Evolutionary conservation across 2,113 vertebrate species (phyloP), one percentile per base, ranked within the genome.

Genomic region (Nothobranchius kuhntae): DNA sequence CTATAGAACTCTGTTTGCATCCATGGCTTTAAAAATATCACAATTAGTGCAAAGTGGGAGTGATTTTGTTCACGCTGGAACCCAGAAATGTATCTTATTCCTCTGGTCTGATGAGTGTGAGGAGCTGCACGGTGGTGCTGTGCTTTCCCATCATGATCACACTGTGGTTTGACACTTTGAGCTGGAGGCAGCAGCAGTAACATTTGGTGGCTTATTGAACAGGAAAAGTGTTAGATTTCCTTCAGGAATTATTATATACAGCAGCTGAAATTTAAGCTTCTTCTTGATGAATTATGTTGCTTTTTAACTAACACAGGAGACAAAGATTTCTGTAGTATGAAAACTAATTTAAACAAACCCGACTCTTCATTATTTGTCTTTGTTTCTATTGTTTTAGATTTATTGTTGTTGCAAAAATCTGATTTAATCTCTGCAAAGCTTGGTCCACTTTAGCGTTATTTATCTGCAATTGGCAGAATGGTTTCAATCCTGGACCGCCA

Each of bases 91-190:
- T 48, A 78, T 68, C 44, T 14, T 74, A 54, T 75, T 60, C 58
- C 57, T 56, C 71, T 35, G 64, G 17, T 65, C 65, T 53, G 50
- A 81, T 67, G n/a, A 65, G 48, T 30, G 53, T 71, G 73, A 75
- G 61, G 30, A 57, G 52, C 73, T 81, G 72, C 52, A 77, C 77
- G 73, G 78, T 65, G 83, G 80, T 45, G 66, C 72, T 21, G 74
- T 72, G 59, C 59, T 83, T 70, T 56, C 7, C 76, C 79, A 64
- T 76, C 71, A 24, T 46, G 48, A 67, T 76, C 68, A 55, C 6
- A 62, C 65, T 68, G 60, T 47, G 53, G 73, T 67, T n/a, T 54
- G 53, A 36, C 46, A 30, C 44, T 36, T 56, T 57, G 59, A 68
- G 71, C 78, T 81, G 51, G 52, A 75, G 50, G 36, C 57, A 75